Evolutionary conservation across 2,888 invertebrate genomes (phyloP).

Genomic region (Papilio protenor): DNA sequence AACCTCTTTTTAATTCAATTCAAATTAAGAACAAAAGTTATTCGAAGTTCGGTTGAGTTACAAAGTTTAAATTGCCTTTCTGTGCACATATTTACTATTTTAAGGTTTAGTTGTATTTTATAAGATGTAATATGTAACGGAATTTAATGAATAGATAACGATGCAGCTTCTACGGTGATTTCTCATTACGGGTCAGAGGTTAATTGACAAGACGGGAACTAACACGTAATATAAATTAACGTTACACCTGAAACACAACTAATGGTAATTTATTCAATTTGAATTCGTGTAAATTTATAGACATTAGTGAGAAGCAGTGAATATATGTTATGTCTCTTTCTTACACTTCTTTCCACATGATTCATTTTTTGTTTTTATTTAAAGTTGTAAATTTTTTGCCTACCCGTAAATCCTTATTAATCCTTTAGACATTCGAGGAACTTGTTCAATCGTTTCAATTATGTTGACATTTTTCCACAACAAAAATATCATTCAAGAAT

Average conservation of each 20-base stretch:
- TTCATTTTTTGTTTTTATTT: no score
- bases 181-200: background rate
- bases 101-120: background rate
- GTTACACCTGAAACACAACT: background rate
- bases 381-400: background rate
- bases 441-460: background rate
- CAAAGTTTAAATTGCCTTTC: background rate
- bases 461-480: no score
- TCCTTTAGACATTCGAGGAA: no score
- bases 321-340: background rate
- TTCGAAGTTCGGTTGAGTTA: background rate
- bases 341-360: no score
- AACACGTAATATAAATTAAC: constrained; percentile 11
- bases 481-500: background rate
- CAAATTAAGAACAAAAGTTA: background rate
- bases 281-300: background rate
- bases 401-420: background rate
- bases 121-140: background rate
- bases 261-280: background rate
- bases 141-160: constrained; percentile 15
- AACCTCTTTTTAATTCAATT: no score
- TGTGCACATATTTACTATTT: background rate
- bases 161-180: background rate
- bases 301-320: background rate
- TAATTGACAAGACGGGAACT: constrained; percentile 1